Percentiles rank a stretch among this genome's conserved stretches.
These are phyloP conservation scores for Platalea minor DNA, from an alignment of 2,797 vertebrate species.

Conservation along the genomic window DNA sequence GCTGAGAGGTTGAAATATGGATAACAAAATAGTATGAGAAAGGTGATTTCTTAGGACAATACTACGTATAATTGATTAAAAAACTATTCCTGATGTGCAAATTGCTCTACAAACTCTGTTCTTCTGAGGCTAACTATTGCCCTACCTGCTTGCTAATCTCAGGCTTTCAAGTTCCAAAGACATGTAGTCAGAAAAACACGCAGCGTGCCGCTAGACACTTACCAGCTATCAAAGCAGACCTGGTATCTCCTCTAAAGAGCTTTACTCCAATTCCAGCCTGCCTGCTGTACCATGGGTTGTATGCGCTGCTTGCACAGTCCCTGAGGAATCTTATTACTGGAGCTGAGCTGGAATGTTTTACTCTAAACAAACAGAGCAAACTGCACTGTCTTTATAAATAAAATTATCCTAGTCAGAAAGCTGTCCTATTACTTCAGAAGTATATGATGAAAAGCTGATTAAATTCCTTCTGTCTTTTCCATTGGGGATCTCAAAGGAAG, in stretches of 20 bases:
- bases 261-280: background rate
- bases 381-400: background rate
- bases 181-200: background rate
- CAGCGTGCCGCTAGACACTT: fast-evolving
- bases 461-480: constrained; percentile 66
- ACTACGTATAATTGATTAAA: background rate
- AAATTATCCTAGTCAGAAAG: constrained; percentile 8
- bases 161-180: background rate
- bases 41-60: background rate
- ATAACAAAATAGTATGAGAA: background rate
- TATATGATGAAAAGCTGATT: constrained; percentile 41
- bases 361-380: background rate
- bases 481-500: constrained; percentile 42
- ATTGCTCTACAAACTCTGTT: background rate
- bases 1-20: background rate
- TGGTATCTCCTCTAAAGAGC: background rate
- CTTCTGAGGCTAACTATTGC: background rate
- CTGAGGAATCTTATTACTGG: constrained; percentile 37
- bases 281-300: background rate
- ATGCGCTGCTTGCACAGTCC: background rate
- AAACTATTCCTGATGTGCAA: background rate
- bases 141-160: background rate
- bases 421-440: constrained; percentile 11
- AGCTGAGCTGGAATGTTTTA: constrained; percentile 9
- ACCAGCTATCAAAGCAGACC: background rate